Base-by-base conservation (phyloP, 2,797 vertebrate species). In the Sphaeramia orbicularis region DNA sequence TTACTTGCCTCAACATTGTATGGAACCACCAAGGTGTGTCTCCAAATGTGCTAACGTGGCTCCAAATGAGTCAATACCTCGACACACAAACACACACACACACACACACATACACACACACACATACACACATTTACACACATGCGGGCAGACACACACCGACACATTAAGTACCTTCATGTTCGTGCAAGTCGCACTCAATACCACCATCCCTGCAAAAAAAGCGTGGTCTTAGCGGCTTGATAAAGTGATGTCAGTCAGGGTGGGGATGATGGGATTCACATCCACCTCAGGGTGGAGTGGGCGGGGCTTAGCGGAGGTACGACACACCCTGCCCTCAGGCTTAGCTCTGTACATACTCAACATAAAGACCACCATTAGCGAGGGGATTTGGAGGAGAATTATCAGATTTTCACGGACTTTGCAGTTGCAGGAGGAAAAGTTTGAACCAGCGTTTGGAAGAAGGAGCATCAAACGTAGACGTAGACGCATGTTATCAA, bases 1-100 rank as follows among this genome's bases (percentile, higher is more conserved):
- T 41, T 68, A 80, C 92, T 80, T 93, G 93, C 87, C 93, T 75
- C 81, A 88, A 90, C 93, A 91, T 66, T 74, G 83, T 66, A 53
- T 63, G 37, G 43, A 67, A 36, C 59, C 69, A 69, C 50, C 81
- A 86, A 91, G 93, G 93, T 78, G 93, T 94, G 90, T 89, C 90
- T 90, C 65, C 45, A 76, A 50, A 73, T 89, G 63, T 84, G 85
- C 80, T 65, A 84, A 81, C 82, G 57, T 84, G 71, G 83, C 80
- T 78, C 11, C 2, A 74, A 80, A 76, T 75, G 86, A 90, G 74
- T 88, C 89, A 80, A 54, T 45, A 44, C 24, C n/a, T n/a, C n/a
- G n/a, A 41, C 50, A 59, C 65, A 40, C 66, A 18, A 43, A 56
- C 38, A 32, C 14, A n/a, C n/a, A 43, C 16, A 70, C 53, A 68